Base-by-base conservation (phyloP, 2,113 vertebrate species). In the Bubo blakistoni region DNA sequence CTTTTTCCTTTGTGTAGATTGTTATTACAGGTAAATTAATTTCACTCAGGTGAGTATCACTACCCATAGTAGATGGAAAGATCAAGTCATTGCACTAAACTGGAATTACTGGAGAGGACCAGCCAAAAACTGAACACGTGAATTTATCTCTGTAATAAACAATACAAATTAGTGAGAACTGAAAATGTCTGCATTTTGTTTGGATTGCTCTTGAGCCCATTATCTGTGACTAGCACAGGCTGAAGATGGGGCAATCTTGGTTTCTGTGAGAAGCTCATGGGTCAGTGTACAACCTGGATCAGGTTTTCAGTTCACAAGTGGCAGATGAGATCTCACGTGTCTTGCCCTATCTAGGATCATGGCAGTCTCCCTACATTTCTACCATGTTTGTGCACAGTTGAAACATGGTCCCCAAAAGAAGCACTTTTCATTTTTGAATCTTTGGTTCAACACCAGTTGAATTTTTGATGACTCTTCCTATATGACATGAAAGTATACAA, bases 1-100 rank as follows among this genome's bases (percentile, higher is more conserved):
- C 11, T 74, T 80, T 78, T 46, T 70, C 19, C 25, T 65, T 72
- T 74, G 13, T 62, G 49, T 58, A 51, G 15, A 52, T 78, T 82
- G 36, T 78, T 92, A 76, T 90, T 92, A 42, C n/a, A 92, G 44
- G 49, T 89, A 96, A 96, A 91, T 96, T 86, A 86, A 93, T 90
- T 93, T 93, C 88, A 78, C 46, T 90, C 17, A 47, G 46, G 34
- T 86, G 36, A 86, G 24, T 67, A 73, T 88, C 77, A 86, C 69
- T 81, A 3, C 34, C 47, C 34, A 52, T 27, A 92, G 10, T 29
- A 71, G 25, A 62, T 10, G 4, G 30, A 57, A 66, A 57, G 36
- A 79, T 57, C 58, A 66, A 93, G 67, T 17, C 52, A 47, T 36
- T 80, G 54, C 81, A 87, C 88, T 95, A 52, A 86, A 86, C 81